Evolutionary conservation across 2,113 vertebrate genomes (phyloP).

Genomic region (Sinocyclocheilus anophthalmus): DNA sequence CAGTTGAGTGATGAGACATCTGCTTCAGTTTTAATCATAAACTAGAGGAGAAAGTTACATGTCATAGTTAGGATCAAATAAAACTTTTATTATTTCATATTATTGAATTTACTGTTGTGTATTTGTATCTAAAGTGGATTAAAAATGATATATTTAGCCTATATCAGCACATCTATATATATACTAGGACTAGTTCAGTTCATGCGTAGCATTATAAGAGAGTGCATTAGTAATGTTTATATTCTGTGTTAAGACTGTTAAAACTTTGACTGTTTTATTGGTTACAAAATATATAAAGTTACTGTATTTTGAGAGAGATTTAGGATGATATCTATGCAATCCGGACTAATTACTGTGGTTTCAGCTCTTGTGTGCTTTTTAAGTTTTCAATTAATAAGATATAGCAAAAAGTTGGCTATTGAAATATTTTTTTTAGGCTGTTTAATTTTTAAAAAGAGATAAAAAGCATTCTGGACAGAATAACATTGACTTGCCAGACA

Average conservation of each 20-base stretch:
- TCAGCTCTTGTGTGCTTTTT: background rate
- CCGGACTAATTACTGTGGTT: background rate
- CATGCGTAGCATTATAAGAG: background rate
- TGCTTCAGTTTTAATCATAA: background rate
- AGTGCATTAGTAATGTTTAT: conserved; percentile 12
- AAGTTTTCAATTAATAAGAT: background rate
- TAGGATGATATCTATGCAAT: background rate
- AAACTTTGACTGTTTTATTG: background rate
- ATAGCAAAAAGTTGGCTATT: background rate
- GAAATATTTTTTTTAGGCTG: background rate
- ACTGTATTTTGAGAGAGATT: background rate
- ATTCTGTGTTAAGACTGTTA: background rate
- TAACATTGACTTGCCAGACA: background rate
- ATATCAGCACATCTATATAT: background rate
- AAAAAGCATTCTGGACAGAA: conserved; percentile 23
- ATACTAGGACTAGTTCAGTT: background rate
- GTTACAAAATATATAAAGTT: background rate
- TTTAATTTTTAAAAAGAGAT: background rate
- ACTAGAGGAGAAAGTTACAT: background rate
- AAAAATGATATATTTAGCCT: background rate
- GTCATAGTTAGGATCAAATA: background rate
- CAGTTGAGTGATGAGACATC: background rate
- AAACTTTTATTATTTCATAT: background rate
- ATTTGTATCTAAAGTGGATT: background rate
- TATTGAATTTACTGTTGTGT: background rate